These are phyloP conservation scores for Odontothrips loti DNA, from an alignment of 2,888 invertebrate genomes.

Conservation along the genomic window DNA sequence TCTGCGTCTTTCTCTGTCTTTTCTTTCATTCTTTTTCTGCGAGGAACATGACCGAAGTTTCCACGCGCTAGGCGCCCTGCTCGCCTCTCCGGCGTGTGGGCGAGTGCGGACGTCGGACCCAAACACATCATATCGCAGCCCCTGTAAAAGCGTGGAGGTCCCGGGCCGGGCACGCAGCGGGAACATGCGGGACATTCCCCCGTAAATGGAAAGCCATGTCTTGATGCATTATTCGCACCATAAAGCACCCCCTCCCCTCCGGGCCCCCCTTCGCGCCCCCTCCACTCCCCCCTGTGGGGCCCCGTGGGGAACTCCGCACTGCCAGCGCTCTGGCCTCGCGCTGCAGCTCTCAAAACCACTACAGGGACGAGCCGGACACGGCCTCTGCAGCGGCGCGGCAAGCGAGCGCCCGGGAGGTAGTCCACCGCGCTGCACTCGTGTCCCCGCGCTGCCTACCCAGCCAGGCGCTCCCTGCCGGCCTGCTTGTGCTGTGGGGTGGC, in stretches of 20 bases:
- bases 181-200: constrained; percentile 8
- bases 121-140: not conserved
- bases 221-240: constrained; percentile 24
- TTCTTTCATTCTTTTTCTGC: too few relatives aligned
- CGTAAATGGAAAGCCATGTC: constrained; percentile 24
- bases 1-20: too few relatives aligned
- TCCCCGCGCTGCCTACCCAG: too few relatives aligned
- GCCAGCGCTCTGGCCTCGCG: too few relatives aligned
- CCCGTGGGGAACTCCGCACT: constrained; percentile 45
- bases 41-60: too few relatives aligned
- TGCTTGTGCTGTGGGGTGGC: too few relatives aligned
- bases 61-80: too few relatives aligned
- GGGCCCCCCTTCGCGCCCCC: too few relatives aligned
- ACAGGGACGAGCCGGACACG: too few relatives aligned
- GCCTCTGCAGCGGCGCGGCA: not conserved
- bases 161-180: not conserved
- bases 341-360: too few relatives aligned
- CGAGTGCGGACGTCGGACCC: not conserved
- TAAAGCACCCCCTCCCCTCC: not conserved
- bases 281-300: constrained; percentile 38
- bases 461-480: too few relatives aligned
- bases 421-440: not conserved
- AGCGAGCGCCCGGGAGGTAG: not conserved
- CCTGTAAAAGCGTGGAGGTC: not conserved
- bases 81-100: too few relatives aligned